A percentile compares a stretch with the other conserved stretches of the same genome.
Conservation (phyloP, 2,113 vertebrate genomes). For the Rhinoptilus africanus region DNA sequence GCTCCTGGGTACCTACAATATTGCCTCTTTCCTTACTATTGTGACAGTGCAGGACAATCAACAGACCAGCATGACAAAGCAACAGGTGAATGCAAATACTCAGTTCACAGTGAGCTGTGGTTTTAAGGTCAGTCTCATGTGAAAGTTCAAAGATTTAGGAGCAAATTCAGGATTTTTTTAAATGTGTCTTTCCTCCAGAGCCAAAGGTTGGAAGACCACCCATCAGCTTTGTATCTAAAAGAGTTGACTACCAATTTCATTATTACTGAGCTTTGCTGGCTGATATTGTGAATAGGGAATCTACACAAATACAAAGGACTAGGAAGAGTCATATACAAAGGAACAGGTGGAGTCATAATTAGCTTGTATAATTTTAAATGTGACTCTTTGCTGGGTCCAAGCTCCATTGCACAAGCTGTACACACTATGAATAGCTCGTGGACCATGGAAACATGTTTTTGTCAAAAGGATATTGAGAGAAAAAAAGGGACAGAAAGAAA, state of each 20-base stretch:
- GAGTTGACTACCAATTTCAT: background rate
- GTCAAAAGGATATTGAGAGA: background rate
- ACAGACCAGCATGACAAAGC: background rate
- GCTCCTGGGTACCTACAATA: background rate
- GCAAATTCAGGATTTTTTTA: background rate
- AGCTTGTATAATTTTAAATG: background rate
- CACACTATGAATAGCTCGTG: background rate
- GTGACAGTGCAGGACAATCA: background rate
- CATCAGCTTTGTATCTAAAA: background rate
- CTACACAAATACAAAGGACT: background rate
- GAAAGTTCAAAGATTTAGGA: background rate
- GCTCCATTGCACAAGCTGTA: background rate
- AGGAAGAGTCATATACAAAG: background rate
- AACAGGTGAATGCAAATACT: background rate
- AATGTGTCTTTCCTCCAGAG: background rate
- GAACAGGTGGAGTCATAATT: background rate
- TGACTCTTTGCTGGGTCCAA: background rate
- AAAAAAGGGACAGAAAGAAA: background rate
- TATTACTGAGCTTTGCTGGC: background rate
- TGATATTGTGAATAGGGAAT: background rate
- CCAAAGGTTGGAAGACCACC: background rate
- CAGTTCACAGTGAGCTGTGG: background rate
- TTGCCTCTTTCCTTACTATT: background rate
- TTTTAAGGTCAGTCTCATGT: background rate
- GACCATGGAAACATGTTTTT: background rate